These are phyloP conservation scores for Anguilla megastoma DNA, from an alignment of 2,797 vertebrate species.

Conservation along the genomic window DNA sequence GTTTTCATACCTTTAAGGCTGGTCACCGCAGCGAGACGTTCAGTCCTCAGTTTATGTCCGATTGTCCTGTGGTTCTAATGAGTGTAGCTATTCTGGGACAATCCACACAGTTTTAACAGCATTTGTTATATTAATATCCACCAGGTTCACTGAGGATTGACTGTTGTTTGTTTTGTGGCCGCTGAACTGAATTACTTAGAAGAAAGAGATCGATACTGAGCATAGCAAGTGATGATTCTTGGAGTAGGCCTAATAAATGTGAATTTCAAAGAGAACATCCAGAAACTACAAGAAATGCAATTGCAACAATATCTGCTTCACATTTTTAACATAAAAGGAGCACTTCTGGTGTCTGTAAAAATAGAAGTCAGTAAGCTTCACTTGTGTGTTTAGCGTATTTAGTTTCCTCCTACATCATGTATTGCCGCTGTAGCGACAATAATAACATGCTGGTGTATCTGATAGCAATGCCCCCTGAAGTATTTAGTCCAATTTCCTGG, in stretches of 20 bases:
- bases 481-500: slow-evolving; percentile 55
- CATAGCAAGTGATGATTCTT: neutral
- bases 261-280: neutral
- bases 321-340: neutral
- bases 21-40: neutral
- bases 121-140: neutral
- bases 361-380: slow-evolving; percentile 13
- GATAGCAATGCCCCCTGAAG: slow-evolving; percentile 45
- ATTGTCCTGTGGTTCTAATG: neutral
- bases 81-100: neutral
- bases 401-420: slow-evolving; percentile 42
- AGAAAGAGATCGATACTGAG: neutral
- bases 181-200: neutral
- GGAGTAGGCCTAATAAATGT: neutral
- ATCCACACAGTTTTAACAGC: neutral
- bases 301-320: neutral
- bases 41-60: neutral
- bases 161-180: neutral
- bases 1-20: neutral
- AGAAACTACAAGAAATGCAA: neutral
- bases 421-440: slow-evolving; percentile 49
- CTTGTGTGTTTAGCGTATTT: slow-evolving; percentile 41
- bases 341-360: neutral
- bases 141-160: neutral
- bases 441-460: slow-evolving; percentile 60